Evolutionary conservation across 2,797 vertebrate genomes (phyloP).

Genomic region (Arrhamphus sclerolepis): DNA sequence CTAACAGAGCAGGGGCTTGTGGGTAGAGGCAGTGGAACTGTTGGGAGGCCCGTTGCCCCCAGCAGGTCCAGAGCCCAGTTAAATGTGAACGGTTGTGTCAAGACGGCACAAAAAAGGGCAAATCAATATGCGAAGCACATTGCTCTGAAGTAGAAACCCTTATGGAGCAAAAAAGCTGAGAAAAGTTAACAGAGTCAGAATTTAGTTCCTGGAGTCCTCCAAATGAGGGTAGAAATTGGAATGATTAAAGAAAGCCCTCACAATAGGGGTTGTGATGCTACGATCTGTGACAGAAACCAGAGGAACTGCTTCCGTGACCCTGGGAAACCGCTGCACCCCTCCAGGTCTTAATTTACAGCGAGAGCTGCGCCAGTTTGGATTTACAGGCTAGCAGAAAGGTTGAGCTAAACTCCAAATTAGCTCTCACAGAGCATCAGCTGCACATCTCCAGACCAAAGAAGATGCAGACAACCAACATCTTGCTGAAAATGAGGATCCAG

Average conservation of each 20-base stretch:
- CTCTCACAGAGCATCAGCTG: conserved; percentile 5
- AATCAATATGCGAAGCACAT: too few species aligned
- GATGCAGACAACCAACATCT: conserved; percentile 11
- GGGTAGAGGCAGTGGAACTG: too few species aligned
- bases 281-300: conserved; percentile 30
- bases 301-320: conserved; percentile 30
- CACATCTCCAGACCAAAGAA: conserved; percentile 6
- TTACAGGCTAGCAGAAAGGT: conserved; percentile 13
- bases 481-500: conserved; percentile 5
- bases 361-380: neutral
- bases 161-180: too few species aligned
- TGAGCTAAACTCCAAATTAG: conserved; percentile 37
- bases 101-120: too few species aligned
- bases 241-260: conserved; percentile 34
- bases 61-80: too few species aligned
- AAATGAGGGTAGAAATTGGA: conserved; percentile 33
- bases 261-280: conserved; percentile 35
- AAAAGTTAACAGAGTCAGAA: too few species aligned
- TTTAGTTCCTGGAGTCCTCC: neutral
- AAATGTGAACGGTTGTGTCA: too few species aligned
- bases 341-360: conserved; percentile 44
- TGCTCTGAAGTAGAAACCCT: too few species aligned
- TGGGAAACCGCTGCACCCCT: conserved; percentile 32
- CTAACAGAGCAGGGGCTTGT: neutral
- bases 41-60: too few species aligned